Conservation (phyloP, 2,113 vertebrate species). For the Zosterops pallidus region DNA sequence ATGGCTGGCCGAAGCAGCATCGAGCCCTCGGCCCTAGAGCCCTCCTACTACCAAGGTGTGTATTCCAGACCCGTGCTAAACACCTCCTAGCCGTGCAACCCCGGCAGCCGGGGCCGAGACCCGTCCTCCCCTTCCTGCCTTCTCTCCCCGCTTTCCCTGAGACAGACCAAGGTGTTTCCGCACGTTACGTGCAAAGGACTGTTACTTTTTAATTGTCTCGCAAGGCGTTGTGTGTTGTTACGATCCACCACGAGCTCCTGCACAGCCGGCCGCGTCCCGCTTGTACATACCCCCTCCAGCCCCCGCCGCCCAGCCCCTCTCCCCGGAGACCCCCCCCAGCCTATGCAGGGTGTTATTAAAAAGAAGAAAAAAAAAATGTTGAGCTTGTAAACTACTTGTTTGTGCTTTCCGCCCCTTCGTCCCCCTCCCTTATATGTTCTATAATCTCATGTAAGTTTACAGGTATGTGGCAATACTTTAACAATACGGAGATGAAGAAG, state of each 20-base stretch:
- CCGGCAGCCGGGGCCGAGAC: background rate
- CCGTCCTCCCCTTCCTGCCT: background rate
- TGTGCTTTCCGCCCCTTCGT: slow-evolving; percentile 58
- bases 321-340: background rate
- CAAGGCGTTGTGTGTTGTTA: slow-evolving; percentile 66
- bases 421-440: slow-evolving; percentile 9
- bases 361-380: slow-evolving; percentile 44
- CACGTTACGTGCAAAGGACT: slow-evolving; percentile 80
- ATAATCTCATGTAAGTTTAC: slow-evolving; percentile 72
- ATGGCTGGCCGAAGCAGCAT: slow-evolving; percentile 84
- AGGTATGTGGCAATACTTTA: slow-evolving; percentile 82
- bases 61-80: slow-evolving; percentile 97
- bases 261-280: slow-evolving; percentile 11
- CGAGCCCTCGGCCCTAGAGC: slow-evolving; percentile 90
- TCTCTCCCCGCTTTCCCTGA: background rate
- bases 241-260: slow-evolving; percentile 50
- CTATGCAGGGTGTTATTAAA: slow-evolving; percentile 65
- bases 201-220: slow-evolving; percentile 84
- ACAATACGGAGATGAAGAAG: slow-evolving; percentile 69
- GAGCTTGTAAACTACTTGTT: slow-evolving; percentile 80
- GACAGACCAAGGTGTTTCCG: slow-evolving; percentile 53
- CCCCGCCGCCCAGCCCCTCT: background rate
- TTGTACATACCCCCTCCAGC: slow-evolving; percentile 27
- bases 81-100: slow-evolving; percentile 84
- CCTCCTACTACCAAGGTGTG: slow-evolving; percentile 97